These are phyloP conservation scores for Sinopyrophorus schimmeli DNA, from an alignment of 2,888 invertebrate genomes.

Conservation along the genomic window DNA sequence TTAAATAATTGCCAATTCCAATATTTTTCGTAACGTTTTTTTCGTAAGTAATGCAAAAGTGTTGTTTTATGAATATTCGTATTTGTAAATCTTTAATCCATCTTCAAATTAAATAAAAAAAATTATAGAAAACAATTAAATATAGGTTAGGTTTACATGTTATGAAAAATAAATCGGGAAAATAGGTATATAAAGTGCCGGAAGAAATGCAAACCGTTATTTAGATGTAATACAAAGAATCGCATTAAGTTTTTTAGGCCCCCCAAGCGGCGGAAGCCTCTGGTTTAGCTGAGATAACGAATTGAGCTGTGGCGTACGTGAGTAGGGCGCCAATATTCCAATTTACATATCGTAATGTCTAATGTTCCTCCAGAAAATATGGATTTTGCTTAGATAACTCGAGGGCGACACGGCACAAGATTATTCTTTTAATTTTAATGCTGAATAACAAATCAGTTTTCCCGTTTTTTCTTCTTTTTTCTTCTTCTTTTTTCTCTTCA, in stretches of 20 bases:
- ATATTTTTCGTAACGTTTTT: no score
- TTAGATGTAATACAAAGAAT: conserved; percentile 37
- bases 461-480: background rate
- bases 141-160: no score
- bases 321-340: conserved; percentile 25
- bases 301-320: conserved; percentile 43
- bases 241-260: conserved; percentile 31
- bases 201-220: conserved; percentile 43
- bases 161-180: no score
- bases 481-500: background rate
- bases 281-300: conserved; percentile 42
- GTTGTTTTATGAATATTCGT: no score
- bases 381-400: conserved; percentile 28
- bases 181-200: conserved; percentile 37
- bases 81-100: no score
- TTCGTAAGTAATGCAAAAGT: no score
- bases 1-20: no score
- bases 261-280: conserved; percentile 36
- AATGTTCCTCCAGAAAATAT: conserved; percentile 29
- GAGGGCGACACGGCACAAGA: background rate
- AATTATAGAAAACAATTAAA: no score
- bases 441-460: background rate
- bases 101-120: no score
- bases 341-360: conserved; percentile 31
- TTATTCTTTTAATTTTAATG: conserved; percentile 13